Percentiles rank a stretch among this genome's conserved stretches.
These are phyloP conservation scores for Drosophila grimshawi DNA, from an alignment of 1,140 invertebrate species.

Conservation along the genomic window DNA sequence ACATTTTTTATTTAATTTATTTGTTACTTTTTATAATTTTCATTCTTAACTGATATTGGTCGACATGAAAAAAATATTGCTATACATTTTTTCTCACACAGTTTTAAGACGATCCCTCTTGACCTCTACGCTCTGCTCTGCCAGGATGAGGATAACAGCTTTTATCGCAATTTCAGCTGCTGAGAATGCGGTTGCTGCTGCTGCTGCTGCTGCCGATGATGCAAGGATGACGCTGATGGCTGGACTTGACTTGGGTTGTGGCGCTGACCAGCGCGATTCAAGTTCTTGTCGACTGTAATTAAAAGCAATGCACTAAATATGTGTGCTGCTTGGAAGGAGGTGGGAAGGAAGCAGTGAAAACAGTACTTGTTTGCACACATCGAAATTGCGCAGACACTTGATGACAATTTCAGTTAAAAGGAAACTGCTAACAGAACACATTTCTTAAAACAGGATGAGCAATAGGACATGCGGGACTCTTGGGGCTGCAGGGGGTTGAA, in stretches of 20 bases:
- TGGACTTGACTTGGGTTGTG: conserved; percentile 19
- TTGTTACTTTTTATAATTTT: too few species aligned
- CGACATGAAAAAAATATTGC: too few species aligned
- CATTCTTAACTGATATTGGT: too few species aligned
- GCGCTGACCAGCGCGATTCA: conserved; percentile 42
- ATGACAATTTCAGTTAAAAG: conserved; percentile 81
- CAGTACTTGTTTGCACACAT: conserved; percentile 78
- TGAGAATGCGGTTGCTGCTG: conserved; percentile 6
- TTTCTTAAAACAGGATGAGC: conserved; percentile 27
- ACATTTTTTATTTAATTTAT: too few species aligned
- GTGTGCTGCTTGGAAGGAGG: conserved; percentile 11
- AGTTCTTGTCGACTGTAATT: conserved; percentile 76
- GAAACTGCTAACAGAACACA: conserved; percentile 64
- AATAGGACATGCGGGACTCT: background rate
- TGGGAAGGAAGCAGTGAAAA: background rate
- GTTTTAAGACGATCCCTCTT: background rate
- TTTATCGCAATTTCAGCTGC: conserved; percentile 24
- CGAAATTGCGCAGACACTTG: conserved; percentile 79
- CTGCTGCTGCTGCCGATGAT: conserved; percentile 62
- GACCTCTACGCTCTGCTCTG: conserved; percentile 13
- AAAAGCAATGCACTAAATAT: conserved; percentile 70
- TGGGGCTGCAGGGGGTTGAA: conserved; percentile 4
- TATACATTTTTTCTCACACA: too few species aligned
- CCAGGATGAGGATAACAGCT: conserved; percentile 13
- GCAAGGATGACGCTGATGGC: conserved; percentile 75